Evolutionary conservation across 2,797 vertebrate genomes (phyloP).

Genomic region (Lepus townsendii): DNA sequence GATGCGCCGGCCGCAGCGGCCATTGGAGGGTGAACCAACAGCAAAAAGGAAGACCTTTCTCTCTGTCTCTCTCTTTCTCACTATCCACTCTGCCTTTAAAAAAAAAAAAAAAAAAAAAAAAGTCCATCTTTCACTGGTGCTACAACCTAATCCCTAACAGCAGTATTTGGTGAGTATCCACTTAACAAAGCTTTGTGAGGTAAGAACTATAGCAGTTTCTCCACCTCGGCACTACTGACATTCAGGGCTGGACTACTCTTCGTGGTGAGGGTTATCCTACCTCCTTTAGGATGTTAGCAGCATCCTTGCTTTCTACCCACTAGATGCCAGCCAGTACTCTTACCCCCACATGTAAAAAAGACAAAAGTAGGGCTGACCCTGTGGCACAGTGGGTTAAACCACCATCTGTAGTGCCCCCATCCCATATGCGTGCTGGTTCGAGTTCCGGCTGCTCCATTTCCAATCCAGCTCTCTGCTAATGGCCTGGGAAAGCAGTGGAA

Average conservation of each 20-base stretch:
- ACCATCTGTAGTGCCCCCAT: neutral
- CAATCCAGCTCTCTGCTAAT: no score
- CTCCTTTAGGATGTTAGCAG: neutral
- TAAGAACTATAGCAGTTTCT: neutral
- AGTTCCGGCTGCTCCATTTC: no score
- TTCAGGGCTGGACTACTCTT: neutral
- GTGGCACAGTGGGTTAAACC: no score
- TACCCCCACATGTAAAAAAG: neutral
- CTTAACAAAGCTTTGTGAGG: constrained; percentile 8
- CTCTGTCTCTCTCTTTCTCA: no score
- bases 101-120: neutral
- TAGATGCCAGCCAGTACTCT: neutral
- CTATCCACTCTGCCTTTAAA: no score
- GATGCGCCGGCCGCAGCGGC: no score
- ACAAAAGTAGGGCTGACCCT: no score
- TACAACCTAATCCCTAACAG: constrained; percentile 22
- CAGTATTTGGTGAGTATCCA: neutral
- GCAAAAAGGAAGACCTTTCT: no score
- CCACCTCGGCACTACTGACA: neutral
- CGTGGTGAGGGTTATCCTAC: neutral
- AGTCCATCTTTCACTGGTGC: neutral
- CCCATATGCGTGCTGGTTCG: no score
- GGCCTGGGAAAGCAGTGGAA: no score
- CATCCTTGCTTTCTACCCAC: neutral
- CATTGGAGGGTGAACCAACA: no score